phyloP scores from a whole-genome alignment of 2,888 invertebrate genomes.

The Drosophila lacicola region DNA sequence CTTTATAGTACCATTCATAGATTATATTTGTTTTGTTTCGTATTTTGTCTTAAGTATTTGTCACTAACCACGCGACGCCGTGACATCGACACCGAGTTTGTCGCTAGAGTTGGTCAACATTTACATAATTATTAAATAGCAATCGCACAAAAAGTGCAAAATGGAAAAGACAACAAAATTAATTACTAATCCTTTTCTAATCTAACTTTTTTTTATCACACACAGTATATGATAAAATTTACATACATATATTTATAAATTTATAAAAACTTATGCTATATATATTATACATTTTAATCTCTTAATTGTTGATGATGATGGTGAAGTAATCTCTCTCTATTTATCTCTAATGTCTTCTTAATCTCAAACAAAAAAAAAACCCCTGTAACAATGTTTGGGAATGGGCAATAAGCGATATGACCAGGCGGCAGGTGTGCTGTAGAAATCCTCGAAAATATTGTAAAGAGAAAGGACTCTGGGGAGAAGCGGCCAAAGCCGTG shows the following conservation, averaged over 20 bases:
- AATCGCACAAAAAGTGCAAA: conserved; percentile 42
- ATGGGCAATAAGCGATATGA: conserved; percentile 90
- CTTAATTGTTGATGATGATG: conserved; percentile 81
- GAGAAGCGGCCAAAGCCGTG: conserved; percentile 85
- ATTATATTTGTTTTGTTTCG: conserved; percentile 30
- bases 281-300: conserved; percentile 63
- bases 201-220: conserved; percentile 77
- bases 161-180: conserved; percentile 60
- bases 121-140: conserved; percentile 29
- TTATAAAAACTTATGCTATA: conserved; percentile 41
- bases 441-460: conserved; percentile 86
- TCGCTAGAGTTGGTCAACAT: conserved; percentile 38
- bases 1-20: conserved; percentile 17
- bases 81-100: conserved; percentile 55
- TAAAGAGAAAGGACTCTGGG: conserved; percentile 84
- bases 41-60: conserved; percentile 39
- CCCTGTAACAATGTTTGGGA: conserved; percentile 86
- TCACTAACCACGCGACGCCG: conserved; percentile 63
- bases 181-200: conserved; percentile 79
- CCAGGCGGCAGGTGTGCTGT: conserved; percentile 88
- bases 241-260: conserved; percentile 52
- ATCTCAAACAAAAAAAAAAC: conserved; percentile 43
- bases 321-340: conserved; percentile 76
- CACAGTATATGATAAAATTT: conserved; percentile 66
- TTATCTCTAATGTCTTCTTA: conserved; percentile 72